A percentile compares a stretch with the other conserved stretches of the same genome.
phyloP scores from a whole-genome alignment of 2,797 vertebrate genomes.

The Pyrocephalus nanus region DNA sequence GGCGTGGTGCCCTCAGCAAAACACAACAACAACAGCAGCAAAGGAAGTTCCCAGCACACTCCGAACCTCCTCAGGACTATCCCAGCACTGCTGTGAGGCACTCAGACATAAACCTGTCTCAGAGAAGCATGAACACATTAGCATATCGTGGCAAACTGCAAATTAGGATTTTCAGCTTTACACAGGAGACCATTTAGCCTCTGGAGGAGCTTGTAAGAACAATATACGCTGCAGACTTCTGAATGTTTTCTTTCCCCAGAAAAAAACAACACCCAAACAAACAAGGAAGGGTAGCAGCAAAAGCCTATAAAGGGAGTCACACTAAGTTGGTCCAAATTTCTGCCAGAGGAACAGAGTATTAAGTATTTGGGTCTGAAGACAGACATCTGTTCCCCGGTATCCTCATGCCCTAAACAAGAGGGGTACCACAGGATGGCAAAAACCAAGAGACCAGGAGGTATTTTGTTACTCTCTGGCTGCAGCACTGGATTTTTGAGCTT shows the following conservation, averaged over 20 bases:
- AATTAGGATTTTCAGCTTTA: constrained; percentile 51
- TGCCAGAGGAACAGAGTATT: constrained; percentile 16
- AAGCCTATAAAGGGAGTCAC: background rate
- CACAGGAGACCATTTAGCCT: constrained; percentile 36
- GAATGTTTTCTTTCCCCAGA: constrained; percentile 3
- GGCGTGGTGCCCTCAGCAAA: background rate
- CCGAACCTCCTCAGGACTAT: background rate
- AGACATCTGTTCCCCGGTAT: background rate
- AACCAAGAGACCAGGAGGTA: constrained; percentile 9
- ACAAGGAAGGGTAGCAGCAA: background rate
- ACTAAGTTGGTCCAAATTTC: background rate
- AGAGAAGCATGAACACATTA: background rate
- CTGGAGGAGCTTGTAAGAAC: constrained; percentile 43
- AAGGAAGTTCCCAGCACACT: background rate
- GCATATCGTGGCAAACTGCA: constrained; percentile 35
- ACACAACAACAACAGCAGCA: too few species aligned
- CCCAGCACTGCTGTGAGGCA: background rate
- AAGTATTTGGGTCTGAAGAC: constrained; percentile 4
- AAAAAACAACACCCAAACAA: background rate
- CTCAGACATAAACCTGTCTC: background rate
- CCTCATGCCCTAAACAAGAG: background rate
- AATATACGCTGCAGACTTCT: constrained; percentile 2
- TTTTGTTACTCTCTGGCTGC: constrained; percentile 24
- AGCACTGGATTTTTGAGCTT: constrained; percentile 20
- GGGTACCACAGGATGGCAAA: background rate